These are phyloP conservation scores for Cremastinae sp. DNA, from an alignment of 2,888 invertebrate genomes.

Conservation along the genomic window DNA sequence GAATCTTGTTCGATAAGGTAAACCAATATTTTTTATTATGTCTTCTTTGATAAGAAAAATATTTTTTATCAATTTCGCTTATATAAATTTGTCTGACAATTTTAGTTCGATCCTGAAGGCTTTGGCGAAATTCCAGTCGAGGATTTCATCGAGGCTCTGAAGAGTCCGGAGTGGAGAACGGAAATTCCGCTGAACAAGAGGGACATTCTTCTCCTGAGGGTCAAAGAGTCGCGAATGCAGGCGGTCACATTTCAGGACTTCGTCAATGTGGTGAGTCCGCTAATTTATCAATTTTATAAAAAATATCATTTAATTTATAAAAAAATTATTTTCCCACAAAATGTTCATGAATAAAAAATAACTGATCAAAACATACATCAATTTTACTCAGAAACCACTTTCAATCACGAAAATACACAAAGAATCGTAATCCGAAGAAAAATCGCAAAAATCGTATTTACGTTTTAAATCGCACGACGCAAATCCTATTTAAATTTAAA, in stretches of 20 bases:
- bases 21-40: conserved; percentile 2
- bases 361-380: too few species aligned
- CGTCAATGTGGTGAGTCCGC: conserved; percentile 92
- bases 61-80: conserved; percentile 8
- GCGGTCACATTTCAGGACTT: conserved; percentile 96
- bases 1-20: conserved; percentile 92
- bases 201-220: conserved; percentile 82
- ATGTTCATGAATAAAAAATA: too few species aligned
- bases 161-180: conserved; percentile 88
- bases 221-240: conserved; percentile 79
- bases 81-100: conserved; percentile 54
- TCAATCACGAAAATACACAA: too few species aligned
- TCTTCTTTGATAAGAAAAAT: neutral
- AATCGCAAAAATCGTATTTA: too few species aligned
- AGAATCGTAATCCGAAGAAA: too few species aligned
- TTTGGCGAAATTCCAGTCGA: conserved; percentile 95
- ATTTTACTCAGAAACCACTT: too few species aligned
- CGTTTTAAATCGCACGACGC: neutral
- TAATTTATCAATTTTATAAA: conserved; percentile 33
- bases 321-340: too few species aligned
- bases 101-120: conserved; percentile 94
- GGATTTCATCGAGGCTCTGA: conserved; percentile 89
- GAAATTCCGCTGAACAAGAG: conserved; percentile 89
- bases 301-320: too few species aligned
- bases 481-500: neutral